These are phyloP conservation scores for Cavia porcellus DNA, from an alignment of 2,113 vertebrate genomes.

Conservation along the genomic window DNA sequence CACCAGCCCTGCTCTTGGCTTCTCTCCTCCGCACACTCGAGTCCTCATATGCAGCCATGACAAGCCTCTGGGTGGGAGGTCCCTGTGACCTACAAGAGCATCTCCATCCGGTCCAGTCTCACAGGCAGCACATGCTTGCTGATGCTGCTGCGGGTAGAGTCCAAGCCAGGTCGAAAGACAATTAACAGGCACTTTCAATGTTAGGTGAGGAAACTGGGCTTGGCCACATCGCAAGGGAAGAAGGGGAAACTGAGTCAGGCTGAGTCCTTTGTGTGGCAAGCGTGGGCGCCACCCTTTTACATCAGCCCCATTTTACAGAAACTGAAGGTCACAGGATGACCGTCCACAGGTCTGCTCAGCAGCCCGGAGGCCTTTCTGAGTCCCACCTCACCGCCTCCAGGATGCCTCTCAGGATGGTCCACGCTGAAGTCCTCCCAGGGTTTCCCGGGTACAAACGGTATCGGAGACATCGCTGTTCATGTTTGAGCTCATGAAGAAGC, in stretches of 20 bases:
- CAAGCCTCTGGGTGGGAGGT: neutral
- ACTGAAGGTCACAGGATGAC: neutral
- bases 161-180: neutral
- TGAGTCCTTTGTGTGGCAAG: fast-evolving
- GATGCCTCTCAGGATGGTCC: neutral
- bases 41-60: neutral
- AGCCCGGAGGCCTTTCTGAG: neutral
- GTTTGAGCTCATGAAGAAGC: neutral
- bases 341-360: neutral
- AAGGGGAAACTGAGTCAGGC: fast-evolving
- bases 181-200: fast-evolving
- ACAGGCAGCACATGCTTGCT: neutral
- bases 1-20: neutral
- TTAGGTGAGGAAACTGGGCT: neutral
- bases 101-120: neutral
- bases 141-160: neutral
- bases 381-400: neutral
- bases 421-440: neutral
- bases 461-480: neutral
- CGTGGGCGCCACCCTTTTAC: fast-evolving
- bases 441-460: neutral
- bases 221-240: fast-evolving
- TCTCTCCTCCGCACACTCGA: neutral
- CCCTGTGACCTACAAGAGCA: neutral
- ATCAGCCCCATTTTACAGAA: neutral